Percentiles rank a stretch among this genome's conserved stretches.
phyloP scores from a whole-genome alignment of 2,113 vertebrate genomes.

The Carlito syrichta region DNA sequence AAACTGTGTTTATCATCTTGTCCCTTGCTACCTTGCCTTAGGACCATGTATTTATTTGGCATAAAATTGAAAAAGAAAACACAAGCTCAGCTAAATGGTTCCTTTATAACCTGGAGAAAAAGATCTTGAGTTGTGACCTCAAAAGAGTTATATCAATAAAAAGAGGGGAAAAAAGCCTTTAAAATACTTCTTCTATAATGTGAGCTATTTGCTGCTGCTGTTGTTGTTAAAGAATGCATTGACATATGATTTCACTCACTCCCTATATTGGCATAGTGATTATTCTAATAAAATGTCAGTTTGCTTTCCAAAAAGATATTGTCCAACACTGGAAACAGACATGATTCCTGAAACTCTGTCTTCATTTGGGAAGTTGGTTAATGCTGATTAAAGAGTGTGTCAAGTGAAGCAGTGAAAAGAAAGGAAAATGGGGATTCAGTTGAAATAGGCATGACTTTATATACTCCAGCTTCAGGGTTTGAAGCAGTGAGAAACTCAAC shows the following conservation, averaged over 20 bases:
- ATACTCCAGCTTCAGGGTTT: background rate
- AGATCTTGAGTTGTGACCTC: constrained; percentile 45
- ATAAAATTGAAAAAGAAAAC: constrained; percentile 61
- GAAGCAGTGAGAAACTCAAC: background rate
- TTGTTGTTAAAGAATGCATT: constrained; percentile 19
- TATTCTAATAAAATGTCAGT: background rate
- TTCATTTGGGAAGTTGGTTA: constrained; percentile 12
- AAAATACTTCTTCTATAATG: constrained; percentile 20
- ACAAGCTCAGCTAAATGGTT: constrained; percentile 44
- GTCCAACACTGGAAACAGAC: background rate
- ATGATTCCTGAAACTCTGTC: background rate
- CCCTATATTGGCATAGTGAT: background rate
- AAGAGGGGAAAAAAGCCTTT: background rate
- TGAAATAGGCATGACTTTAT: background rate
- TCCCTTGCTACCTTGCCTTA: constrained; percentile 48
- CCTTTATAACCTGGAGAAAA: constrained; percentile 58
- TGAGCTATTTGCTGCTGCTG: constrained; percentile 10
- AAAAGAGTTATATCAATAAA: constrained; percentile 39
- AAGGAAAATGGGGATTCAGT: background rate
- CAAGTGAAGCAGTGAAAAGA: background rate
- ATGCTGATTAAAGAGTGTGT: background rate
- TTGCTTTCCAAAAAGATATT: background rate
- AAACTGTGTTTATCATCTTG: constrained; percentile 47
- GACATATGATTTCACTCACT: background rate
- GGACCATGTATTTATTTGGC: constrained; percentile 54